These are phyloP conservation scores for Parotia lawesii DNA, from an alignment of 2,113 vertebrate genomes.

Conservation along the genomic window DNA sequence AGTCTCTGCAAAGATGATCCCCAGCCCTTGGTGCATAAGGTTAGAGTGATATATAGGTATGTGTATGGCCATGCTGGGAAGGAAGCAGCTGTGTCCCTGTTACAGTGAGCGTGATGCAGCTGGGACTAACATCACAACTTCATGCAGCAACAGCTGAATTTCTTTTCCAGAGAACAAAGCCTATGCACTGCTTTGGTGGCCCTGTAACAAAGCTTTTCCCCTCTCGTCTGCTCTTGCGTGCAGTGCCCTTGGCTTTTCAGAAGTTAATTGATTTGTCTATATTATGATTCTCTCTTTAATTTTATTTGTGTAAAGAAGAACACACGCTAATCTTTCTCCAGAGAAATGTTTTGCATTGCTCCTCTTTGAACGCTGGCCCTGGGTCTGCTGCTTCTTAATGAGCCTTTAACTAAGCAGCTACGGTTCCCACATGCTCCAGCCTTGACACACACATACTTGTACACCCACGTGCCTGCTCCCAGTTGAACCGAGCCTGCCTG, in stretches of 20 bases:
- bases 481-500: neutral
- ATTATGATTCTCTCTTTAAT: conserved; percentile 28
- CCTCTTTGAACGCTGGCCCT: conserved; percentile 14
- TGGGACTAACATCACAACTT: neutral
- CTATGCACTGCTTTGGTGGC: neutral
- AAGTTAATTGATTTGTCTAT: conserved; percentile 52
- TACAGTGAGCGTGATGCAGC: neutral
- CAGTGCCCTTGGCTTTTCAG: conserved; percentile 24
- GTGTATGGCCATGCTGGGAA: neutral
- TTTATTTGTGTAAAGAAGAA: conserved; percentile 48
- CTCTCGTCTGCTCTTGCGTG: neutral
- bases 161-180: neutral
- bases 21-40: neutral
- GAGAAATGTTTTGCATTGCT: conserved; percentile 12
- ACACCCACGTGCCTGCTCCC: conserved; percentile 10
- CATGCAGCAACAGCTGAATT: neutral
- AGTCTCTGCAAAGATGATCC: neutral
- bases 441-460: neutral
- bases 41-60: neutral
- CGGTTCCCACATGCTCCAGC: neutral
- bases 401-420: neutral
- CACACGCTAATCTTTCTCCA: conserved; percentile 4
- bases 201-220: neutral
- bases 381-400: conserved; percentile 6
- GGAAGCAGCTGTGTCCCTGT: neutral